Conservation (phyloP, 2,113 vertebrate genomes). For the Calcarius ornatus region DNA sequence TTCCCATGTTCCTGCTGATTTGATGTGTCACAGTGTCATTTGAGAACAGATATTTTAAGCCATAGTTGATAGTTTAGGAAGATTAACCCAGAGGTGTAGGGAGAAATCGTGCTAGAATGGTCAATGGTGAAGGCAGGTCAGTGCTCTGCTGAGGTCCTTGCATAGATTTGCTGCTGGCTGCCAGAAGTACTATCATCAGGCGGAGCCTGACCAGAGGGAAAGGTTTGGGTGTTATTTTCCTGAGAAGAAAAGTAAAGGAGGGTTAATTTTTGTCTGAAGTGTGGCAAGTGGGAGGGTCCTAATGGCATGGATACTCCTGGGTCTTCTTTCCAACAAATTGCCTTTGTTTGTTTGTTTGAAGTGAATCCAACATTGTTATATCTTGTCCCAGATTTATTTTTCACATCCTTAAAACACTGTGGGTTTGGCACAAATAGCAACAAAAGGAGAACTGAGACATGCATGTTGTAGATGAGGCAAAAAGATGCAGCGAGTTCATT, state of each 20-base stretch:
- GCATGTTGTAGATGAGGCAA: not conserved
- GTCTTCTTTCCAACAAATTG: not conserved
- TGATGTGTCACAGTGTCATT: not conserved
- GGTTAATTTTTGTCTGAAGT: not conserved
- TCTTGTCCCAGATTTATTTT: not conserved
- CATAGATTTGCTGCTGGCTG: not conserved
- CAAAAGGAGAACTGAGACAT: not conserved
- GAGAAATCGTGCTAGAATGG: not conserved
- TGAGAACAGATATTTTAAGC: conserved; percentile 29
- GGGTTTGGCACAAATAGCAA: not conserved
- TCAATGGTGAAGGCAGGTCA: not conserved
- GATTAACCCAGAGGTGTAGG: not conserved
- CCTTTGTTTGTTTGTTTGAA: not conserved
- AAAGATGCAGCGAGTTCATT: not conserved
- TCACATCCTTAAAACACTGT: not conserved
- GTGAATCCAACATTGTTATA: not conserved
- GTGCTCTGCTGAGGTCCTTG: not conserved
- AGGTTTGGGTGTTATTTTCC: not conserved
- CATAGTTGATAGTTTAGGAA: not conserved
- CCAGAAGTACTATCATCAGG: not conserved
- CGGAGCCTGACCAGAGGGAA: not conserved
- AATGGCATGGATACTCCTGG: not conserved
- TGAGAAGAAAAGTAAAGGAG: not conserved
- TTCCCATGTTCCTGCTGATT: not conserved
- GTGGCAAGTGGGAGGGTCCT: not conserved